Evolutionary conservation across 2,797 vertebrate species (phyloP), one percentile per base, ranked within the genome.

Genomic region (Kryptopterus vitreolus): DNA sequence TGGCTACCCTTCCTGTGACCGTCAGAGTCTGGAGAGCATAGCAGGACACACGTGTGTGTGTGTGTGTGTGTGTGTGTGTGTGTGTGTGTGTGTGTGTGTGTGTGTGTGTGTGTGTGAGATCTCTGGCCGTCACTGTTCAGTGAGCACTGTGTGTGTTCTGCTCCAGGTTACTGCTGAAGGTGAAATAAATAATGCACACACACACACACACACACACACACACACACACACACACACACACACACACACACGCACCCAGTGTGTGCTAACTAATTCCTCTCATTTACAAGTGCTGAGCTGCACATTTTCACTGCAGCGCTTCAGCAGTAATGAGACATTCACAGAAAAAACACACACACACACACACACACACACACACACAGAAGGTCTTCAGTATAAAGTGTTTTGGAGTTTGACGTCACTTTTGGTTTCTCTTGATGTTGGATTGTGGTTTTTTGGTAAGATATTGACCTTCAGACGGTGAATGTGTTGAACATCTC

Each of bases 1-100:
- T 71, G 33, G 81, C 80, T 85, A 88, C 85, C 83, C 86, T 87
- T 86, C 85, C 79, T 83, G 80, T 90, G 88, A 92, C 88, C 86
- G 84, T 87, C 74, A 86, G 82, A 86, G 86, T 80, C 66, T 33
- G 70, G 29, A 55, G 79, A 79, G 55, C 61, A 82, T 89, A 89
- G 88, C 89, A 88, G 86, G 48, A 86, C 65, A 72, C 26, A 50
- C 63, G 20, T 52, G 58, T 62, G 43, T 53, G 24, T 78, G 62
- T 62, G 53, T 50, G 68, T 66, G 74, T 70, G 46, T 74, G 79
- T 75, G 72, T 68, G 62, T 59, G 76, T 52, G 48, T 78, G 69
- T 68, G 76, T 78, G 63, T 80, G 70, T 80, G 70, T 73, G 57
- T 73, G 75, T 72, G 61, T 78, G 81, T 68, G 69, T 38, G 69